Evolutionary conservation across 1,140 invertebrate species (phyloP).

Genomic region (Drosophila varians): DNA sequence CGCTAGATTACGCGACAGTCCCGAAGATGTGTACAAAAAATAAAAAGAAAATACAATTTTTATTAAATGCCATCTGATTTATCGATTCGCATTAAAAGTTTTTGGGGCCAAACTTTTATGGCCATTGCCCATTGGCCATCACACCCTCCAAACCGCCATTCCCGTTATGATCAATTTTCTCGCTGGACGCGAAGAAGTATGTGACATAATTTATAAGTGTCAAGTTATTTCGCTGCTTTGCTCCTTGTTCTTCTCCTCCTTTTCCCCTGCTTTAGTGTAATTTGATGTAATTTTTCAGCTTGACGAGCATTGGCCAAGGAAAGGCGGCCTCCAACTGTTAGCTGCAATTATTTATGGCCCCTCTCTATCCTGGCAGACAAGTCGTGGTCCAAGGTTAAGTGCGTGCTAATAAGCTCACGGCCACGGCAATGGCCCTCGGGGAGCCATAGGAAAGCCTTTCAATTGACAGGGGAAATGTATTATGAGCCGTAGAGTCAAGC

Average conservation of each 20-base stretch:
- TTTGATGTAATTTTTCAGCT: conserved; percentile 70
- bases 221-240: conserved; percentile 49
- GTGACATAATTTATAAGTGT: conserved; percentile 78
- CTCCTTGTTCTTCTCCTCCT: not conserved
- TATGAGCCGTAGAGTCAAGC: conserved; percentile 10
- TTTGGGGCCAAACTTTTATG: conserved; percentile 52
- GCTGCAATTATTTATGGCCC: conserved; percentile 67
- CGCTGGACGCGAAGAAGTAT: conserved; percentile 60
- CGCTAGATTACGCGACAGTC: conserved; percentile 56
- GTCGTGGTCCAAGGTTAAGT: conserved; percentile 63
- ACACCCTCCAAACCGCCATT: not conserved
- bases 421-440: conserved; percentile 33
- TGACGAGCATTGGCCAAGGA: conserved; percentile 43
- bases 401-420: conserved; percentile 70
- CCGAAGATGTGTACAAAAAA: conserved; percentile 14
- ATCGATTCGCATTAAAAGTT: conserved; percentile 72
- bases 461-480: conserved; percentile 45
- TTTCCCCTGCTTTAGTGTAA: conserved; percentile 47
- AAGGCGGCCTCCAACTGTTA: conserved; percentile 58
- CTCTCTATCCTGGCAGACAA: conserved; percentile 36
- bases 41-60: conserved; percentile 42
- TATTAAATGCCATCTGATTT: conserved; percentile 56
- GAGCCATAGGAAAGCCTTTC: conserved; percentile 50
- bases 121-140: not conserved
- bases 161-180: conserved; percentile 59